A percentile compares a stretch with the other conserved stretches of the same genome.
Conservation (phyloP, 2,113 vertebrate species). For the Corvus hawaiiensis region DNA sequence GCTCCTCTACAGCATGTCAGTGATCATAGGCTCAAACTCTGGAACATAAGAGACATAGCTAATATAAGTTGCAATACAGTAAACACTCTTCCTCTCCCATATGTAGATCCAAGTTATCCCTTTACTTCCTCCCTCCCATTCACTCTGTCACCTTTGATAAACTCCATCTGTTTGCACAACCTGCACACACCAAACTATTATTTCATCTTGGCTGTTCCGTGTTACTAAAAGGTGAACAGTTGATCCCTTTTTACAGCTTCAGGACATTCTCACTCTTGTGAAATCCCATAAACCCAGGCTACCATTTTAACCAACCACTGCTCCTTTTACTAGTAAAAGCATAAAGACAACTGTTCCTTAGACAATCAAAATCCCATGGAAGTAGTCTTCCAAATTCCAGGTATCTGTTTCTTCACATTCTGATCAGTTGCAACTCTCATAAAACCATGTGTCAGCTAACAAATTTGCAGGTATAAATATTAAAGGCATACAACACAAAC, state of each 20-base stretch:
- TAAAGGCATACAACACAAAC: not conserved
- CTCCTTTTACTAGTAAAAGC: not conserved
- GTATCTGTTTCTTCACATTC: not conserved
- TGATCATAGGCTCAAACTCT: not conserved
- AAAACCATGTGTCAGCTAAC: not conserved
- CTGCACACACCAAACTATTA: not conserved
- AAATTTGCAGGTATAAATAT: not conserved
- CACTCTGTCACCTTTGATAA: not conserved
- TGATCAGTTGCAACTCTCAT: not conserved
- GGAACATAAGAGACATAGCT: not conserved
- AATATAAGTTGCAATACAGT: not conserved
- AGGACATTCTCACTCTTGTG: not conserved
- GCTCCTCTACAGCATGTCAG: not conserved
- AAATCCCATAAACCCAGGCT: not conserved
- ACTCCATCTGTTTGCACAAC: not conserved
- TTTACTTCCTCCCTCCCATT: not conserved
- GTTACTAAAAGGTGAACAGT: not conserved
- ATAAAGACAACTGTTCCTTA: not conserved
- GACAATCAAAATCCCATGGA: not conserved
- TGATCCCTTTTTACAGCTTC: not conserved
- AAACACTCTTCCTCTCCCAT: not conserved
- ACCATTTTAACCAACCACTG: not conserved
- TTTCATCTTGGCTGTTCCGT: not conserved
- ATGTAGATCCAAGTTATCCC: fast-evolving
- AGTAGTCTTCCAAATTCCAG: not conserved